Evolutionary conservation across 2,888 invertebrate genomes (phyloP), one percentile per base, ranked within the genome.

Genomic region (Willowsia nigromaculata): DNA sequence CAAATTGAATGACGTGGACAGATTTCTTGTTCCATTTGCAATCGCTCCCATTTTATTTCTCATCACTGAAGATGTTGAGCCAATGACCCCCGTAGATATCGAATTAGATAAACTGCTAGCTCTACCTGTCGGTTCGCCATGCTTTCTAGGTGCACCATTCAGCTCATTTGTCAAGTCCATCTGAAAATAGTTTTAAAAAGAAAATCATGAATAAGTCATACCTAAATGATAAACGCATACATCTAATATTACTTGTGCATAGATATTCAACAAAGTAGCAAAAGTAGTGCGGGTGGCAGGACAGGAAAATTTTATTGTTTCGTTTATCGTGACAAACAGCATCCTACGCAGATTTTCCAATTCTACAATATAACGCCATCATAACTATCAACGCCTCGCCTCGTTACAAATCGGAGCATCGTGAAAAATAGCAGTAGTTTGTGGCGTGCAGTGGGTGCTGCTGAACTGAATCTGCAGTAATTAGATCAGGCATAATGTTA

Each of bases 1-100:
- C 18, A 92, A 11, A 22, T 87, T 90, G 56, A 93, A 91, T 15
- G 78, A 11, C 11, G 82, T 62, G 2, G n/a, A 83, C 22, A 82
- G 25, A 18, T 30, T 82, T 62, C 82, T 88, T 22, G 33, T 15
- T 13, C 18, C 37, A n/a, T 15, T 22, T 27, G 9, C 50, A 76
- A n/a, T 22, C 4, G 22, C 22, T 37, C 33, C 40, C 7, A 59
- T 33, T 25, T 56, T 59, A 33, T 9, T 80, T 37, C 78, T n/a
- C 27, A 47, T 30, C 15, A 9, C 18, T 0, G 84, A 74, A 13
- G 84, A 15, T 0, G 62, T 27, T 13, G 27, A 27, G 15, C 65
- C 53, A 15, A 65, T 78, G 13, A 62, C 65, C 11, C 50, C 78
- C 9, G 78, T 65, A 18, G 86, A 86, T 37, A 33, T 47, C 0